A percentile compares a stretch with the other conserved stretches of the same genome.
phyloP scores from a whole-genome alignment of 2,113 vertebrate genomes.

The Lycaon pictus region DNA sequence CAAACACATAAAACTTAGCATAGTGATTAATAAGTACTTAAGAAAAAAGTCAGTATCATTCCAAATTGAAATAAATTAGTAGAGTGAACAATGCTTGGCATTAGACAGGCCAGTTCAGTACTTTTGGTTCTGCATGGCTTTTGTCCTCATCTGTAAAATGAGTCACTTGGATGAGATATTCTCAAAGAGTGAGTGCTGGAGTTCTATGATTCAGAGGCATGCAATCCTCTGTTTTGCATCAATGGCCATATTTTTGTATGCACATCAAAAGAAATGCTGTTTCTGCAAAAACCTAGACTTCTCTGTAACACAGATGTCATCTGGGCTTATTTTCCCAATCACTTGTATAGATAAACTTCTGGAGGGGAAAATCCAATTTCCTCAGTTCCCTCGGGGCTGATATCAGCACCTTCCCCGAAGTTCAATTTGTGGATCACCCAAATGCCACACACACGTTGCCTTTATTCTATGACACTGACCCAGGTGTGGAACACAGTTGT shows the following conservation, averaged over 20 bases:
- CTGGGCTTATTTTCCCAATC: not conserved
- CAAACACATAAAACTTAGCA: not conserved
- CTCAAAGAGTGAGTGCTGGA: not conserved
- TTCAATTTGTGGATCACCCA: not conserved
- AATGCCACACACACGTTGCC: not conserved
- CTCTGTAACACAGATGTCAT: not conserved
- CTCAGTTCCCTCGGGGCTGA: not conserved
- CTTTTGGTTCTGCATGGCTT: not conserved
- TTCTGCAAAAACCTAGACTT: not conserved
- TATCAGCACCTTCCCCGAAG: not conserved
- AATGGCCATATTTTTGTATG: not conserved
- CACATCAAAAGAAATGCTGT: not conserved
- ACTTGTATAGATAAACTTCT: not conserved
- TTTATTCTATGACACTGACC: not conserved
- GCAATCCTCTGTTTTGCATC: not conserved
- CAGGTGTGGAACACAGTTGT: not conserved
- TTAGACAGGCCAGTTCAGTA: not conserved
- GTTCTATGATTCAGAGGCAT: not conserved
- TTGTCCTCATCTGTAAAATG: not conserved
- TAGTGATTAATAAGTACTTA: not conserved
- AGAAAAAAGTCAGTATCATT: not conserved
- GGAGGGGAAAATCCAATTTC: not conserved
- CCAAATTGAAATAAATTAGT: not conserved
- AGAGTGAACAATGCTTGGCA: not conserved
- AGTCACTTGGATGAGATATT: not conserved